phyloP scores from a whole-genome alignment of 2,797 vertebrate genomes.

The Sebastes miniatus region DNA sequence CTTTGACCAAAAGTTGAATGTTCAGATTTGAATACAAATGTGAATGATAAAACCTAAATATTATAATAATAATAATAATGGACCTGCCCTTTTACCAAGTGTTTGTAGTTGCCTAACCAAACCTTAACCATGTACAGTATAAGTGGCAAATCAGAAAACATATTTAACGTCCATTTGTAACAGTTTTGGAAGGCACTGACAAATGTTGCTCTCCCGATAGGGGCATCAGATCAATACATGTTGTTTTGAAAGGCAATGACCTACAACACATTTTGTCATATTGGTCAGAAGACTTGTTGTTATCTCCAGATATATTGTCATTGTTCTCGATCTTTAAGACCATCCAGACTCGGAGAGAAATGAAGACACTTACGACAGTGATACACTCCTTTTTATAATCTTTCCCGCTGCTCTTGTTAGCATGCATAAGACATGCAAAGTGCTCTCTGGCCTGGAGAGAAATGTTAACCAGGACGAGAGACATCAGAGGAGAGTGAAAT shows the following conservation, averaged over 20 bases:
- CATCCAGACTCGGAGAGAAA: background rate
- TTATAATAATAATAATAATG: too few relatives aligned
- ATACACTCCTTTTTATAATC: background rate
- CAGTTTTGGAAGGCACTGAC: background rate
- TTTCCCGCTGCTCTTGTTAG: slow-evolving; percentile 23
- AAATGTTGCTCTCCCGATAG: background rate
- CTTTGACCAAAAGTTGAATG: too few relatives aligned
- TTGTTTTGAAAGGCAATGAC: background rate
- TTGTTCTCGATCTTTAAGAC: background rate
- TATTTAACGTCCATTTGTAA: background rate
- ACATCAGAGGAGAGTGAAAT: slow-evolving; percentile 34
- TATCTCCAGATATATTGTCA: background rate
- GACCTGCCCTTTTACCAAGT: background rate
- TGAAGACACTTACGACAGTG: background rate
- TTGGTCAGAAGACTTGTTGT: background rate
- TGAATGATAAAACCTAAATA: too few relatives aligned
- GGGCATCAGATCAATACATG: background rate
- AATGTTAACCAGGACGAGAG: slow-evolving; percentile 27
- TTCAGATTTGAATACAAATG: too few relatives aligned
- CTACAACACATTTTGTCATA: background rate
- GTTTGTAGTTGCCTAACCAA: background rate
- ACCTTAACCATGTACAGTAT: background rate
- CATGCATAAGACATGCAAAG: slow-evolving; percentile 28
- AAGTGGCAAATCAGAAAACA: background rate
- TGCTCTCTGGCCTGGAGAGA: slow-evolving; percentile 11